Conservation (phyloP, 2,113 vertebrate species). For the Labeo rohita region DNA sequence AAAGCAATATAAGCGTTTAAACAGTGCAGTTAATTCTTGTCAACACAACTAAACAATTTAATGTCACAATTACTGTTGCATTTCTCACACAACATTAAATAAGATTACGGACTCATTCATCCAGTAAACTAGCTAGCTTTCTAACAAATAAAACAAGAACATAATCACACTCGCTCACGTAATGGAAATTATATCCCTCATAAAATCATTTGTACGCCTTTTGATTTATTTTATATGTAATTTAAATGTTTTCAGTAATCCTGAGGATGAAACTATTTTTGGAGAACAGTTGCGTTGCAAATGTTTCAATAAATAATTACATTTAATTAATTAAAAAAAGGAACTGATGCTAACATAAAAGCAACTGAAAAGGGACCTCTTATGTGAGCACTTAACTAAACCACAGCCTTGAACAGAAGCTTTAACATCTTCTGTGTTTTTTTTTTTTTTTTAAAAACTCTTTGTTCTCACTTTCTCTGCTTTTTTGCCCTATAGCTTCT, state of each 20-base stretch:
- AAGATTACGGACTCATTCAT: constrained; percentile 24
- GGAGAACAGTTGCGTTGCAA: no score
- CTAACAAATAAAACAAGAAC: constrained; percentile 15
- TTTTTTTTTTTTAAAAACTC: background rate
- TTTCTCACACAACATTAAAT: constrained; percentile 31
- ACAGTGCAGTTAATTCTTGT: constrained; percentile 21
- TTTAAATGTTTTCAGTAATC: background rate
- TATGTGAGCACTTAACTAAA: background rate
- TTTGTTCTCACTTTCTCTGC: background rate
- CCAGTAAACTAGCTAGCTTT: constrained; percentile 17
- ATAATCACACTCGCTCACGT: background rate
- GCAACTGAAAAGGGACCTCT: background rate
- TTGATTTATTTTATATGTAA: background rate
- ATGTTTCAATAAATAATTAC: background rate
- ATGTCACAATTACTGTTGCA: constrained; percentile 17
- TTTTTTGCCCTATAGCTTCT: background rate
- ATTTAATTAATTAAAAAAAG: background rate
- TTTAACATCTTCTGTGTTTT: background rate
- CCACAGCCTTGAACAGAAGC: background rate
- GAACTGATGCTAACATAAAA: background rate
- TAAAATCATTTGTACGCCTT: background rate
- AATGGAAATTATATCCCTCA: background rate
- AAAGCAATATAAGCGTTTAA: constrained; percentile 21
- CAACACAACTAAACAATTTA: constrained; percentile 32
- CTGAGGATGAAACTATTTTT: background rate